phyloP scores from a whole-genome alignment of 1,140 invertebrate genomes.

The Papilio xuthus region DNA sequence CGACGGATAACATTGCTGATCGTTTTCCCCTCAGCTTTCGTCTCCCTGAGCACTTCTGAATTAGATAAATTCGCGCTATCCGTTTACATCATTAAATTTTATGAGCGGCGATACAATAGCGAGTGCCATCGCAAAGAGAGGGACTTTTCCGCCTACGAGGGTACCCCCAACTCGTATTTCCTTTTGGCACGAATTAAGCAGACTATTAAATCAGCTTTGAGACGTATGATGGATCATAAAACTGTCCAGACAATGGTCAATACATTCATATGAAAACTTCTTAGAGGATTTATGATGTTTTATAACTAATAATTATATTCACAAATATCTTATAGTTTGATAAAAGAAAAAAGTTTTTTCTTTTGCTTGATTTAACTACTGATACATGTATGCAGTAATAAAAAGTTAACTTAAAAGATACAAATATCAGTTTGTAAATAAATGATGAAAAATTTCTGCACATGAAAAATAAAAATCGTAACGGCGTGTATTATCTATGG shows the following conservation, averaged over 20 bases:
- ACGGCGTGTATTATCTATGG: background rate
- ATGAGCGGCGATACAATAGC: slow-evolving; percentile 76
- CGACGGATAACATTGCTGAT: slow-evolving; percentile 69
- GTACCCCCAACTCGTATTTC: slow-evolving; percentile 73
- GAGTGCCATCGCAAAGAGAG: slow-evolving; percentile 60
- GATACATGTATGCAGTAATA: no score
- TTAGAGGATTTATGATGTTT: background rate
- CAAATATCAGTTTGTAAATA: no score
- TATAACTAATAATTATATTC: slow-evolving; percentile 2
- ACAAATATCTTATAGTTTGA: slow-evolving; percentile 5
- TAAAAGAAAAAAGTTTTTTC: background rate
- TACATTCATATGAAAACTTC: background rate
- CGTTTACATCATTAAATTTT: slow-evolving; percentile 82
- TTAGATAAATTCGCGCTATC: slow-evolving; percentile 78
- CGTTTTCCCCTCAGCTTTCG: slow-evolving; percentile 68
- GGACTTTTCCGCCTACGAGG: slow-evolving; percentile 66
- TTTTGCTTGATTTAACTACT: no score
- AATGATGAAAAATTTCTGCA: background rate
- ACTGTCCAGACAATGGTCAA: slow-evolving; percentile 24
- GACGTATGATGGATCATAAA: slow-evolving; percentile 78
- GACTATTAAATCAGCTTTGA: slow-evolving; percentile 76
- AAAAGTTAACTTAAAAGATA: no score
- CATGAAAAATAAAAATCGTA: background rate
- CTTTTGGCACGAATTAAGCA: slow-evolving; percentile 78
- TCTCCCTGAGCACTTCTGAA: slow-evolving; percentile 58